Conservation (phyloP, 1,140 invertebrate genomes). For the Drosophila micromelanica region DNA sequence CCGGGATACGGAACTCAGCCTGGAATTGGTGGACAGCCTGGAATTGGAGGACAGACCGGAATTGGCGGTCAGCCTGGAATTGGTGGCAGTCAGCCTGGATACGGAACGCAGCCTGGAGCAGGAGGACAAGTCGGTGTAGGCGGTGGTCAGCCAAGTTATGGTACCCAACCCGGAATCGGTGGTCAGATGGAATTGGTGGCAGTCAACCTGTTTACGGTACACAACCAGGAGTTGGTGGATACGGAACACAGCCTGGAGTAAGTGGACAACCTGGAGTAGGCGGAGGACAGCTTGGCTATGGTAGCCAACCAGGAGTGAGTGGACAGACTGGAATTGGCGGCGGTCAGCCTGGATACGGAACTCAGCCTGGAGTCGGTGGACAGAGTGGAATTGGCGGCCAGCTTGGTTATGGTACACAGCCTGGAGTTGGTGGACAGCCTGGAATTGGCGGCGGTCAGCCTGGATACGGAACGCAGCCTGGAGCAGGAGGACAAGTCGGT, state of each 20-base stretch:
- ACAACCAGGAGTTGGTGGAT: conserved; percentile 5
- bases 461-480: conserved; percentile 10
- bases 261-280: neutral
- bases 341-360: conserved; percentile 4
- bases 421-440: conserved; percentile 25
- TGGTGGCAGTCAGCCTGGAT: neutral
- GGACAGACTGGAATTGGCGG: conserved; percentile 13
- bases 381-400: conserved; percentile 13
- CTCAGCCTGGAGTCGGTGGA: conserved; percentile 3
- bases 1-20: conserved; percentile 35
- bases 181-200: conserved; percentile 11
- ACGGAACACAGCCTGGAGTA: conserved; percentile 7
- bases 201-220: conserved; percentile 13
- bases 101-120: neutral
- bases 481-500: neutral
- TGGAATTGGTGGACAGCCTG: conserved; percentile 24
- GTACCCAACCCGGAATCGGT: conserved; percentile 16
- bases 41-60: conserved; percentile 15
- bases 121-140: conserved; percentile 6
- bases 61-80: conserved; percentile 14
- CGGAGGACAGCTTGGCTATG: conserved; percentile 19
- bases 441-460: conserved; percentile 6
- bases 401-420: conserved; percentile 18
- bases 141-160: conserved; percentile 18
- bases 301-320: conserved; percentile 4